These are phyloP conservation scores for Candoia aspera DNA, from an alignment of 2,113 vertebrate species.

Conservation along the genomic window DNA sequence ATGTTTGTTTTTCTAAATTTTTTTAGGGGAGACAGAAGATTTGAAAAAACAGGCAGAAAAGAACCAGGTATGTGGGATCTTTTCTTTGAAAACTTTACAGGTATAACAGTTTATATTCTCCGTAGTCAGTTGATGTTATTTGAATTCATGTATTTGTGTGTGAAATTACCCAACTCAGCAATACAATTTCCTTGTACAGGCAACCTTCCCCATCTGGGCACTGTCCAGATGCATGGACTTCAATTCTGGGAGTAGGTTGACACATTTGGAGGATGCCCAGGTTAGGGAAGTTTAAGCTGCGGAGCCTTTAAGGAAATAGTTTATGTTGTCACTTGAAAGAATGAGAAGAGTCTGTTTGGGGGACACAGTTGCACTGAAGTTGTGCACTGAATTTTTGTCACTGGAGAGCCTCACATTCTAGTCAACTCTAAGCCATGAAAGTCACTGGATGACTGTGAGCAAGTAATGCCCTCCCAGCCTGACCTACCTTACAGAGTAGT, in stretches of 20 bases:
- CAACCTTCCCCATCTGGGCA: not conserved
- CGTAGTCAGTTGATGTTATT: not conserved
- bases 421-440: not conserved
- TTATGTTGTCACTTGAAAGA: not conserved
- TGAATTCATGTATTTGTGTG: not conserved
- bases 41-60: conserved; percentile 99
- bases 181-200: not conserved
- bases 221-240: not conserved
- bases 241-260: not conserved
- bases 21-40: conserved; percentile 93
- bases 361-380: not conserved
- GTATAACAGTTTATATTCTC: not conserved
- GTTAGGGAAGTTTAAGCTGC: not conserved
- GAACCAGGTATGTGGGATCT: conserved; percentile 86
- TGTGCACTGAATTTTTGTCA: not conserved
- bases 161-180: not conserved
- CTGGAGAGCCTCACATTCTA: not conserved
- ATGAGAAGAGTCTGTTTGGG: not conserved
- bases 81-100: conserved; percentile 28
- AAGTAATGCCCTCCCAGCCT: not conserved
- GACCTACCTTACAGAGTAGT: not conserved
- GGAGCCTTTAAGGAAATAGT: not conserved
- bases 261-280: not conserved
- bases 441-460: not conserved
- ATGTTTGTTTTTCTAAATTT: conserved; percentile 44